A percentile compares a stretch with the other conserved stretches of the same genome.
Conservation (phyloP, 2,113 vertebrate species). For the Entelurus aequoreus region DNA sequence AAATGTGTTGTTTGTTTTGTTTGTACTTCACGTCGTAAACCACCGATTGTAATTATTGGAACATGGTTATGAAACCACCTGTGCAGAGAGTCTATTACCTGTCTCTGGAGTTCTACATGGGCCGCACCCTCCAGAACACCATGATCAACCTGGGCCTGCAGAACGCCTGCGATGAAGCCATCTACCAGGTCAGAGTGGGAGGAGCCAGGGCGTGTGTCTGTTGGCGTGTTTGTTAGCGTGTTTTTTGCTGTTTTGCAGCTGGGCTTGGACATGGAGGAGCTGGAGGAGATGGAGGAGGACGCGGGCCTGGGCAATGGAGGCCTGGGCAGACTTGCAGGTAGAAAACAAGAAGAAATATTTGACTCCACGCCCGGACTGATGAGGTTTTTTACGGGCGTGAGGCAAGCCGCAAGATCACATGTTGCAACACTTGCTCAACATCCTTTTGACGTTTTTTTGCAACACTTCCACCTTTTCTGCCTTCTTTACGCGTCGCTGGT, state of each 20-base stretch:
- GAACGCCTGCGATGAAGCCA: conserved; percentile 91
- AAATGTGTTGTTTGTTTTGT: too few species aligned
- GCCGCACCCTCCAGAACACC: conserved; percentile 89
- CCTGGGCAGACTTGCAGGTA: conserved; percentile 91
- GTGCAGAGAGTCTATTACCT: conserved; percentile 92
- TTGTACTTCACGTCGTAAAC: too few species aligned
- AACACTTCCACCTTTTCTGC: too few species aligned
- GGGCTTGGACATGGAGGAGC: conserved; percentile 94
- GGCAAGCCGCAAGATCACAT: conserved; percentile 1
- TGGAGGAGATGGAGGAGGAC: conserved; percentile 96
- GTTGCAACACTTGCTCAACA: conserved; percentile 8
- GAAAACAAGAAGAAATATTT: conserved; percentile 9
- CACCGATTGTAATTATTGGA: too few species aligned
- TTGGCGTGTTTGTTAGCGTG: not conserved
- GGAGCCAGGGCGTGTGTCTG: not conserved
- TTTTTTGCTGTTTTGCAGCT: conserved; percentile 62
- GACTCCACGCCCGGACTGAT: not conserved
- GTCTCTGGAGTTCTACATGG: conserved; percentile 97
- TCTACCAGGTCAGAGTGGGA: conserved; percentile 82
- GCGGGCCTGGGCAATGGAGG: conserved; percentile 95
- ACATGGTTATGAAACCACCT: too few species aligned
- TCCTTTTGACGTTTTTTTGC: too few species aligned
- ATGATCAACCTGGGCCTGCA: conserved; percentile 97
- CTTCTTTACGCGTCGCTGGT: too few species aligned
- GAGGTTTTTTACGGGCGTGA: not conserved